Conservation (phyloP, 2,888 invertebrate genomes). For the Drosophila rellima region DNA sequence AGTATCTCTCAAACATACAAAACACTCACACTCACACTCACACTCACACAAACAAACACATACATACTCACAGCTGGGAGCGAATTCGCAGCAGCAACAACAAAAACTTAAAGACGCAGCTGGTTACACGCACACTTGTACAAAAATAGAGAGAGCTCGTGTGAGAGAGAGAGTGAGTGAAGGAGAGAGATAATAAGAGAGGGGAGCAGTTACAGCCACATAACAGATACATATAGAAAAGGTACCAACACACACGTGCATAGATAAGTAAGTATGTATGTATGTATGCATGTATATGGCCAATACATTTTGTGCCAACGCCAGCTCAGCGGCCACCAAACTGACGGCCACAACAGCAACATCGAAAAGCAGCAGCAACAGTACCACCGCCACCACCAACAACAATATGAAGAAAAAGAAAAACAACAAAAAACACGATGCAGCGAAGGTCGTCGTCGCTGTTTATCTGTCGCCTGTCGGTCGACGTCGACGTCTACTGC, state of each 20-base stretch:
- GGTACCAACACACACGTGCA: slow-evolving; percentile 29
- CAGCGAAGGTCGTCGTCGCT: slow-evolving; percentile 72
- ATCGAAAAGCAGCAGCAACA: slow-evolving; percentile 43
- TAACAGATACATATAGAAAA: slow-evolving; percentile 64
- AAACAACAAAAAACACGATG: slow-evolving; percentile 54
- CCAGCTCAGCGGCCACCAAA: slow-evolving; percentile 64
- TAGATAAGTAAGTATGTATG: slow-evolving; percentile 28
- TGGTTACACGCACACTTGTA: slow-evolving; percentile 57
- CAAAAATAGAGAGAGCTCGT: slow-evolving; percentile 43
- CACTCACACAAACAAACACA: slow-evolving; percentile 11
- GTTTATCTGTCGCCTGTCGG: slow-evolving; percentile 35
- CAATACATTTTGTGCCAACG: slow-evolving; percentile 74
- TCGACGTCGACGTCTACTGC: slow-evolving; percentile 38
- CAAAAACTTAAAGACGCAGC: slow-evolving; percentile 74
- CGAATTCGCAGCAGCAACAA: slow-evolving; percentile 60
- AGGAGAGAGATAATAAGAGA: slow-evolving; percentile 36
- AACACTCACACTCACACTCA: slow-evolving; percentile 35
- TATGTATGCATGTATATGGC: slow-evolving; percentile 32
- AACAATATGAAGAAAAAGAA: slow-evolving; percentile 26
- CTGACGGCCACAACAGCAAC: slow-evolving; percentile 68
- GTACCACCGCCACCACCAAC: slow-evolving; percentile 14
- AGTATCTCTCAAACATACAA: slow-evolving; percentile 66
- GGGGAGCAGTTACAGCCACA: slow-evolving; percentile 60
- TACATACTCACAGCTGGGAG: slow-evolving; percentile 47
- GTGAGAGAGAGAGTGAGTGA: slow-evolving; percentile 20